phyloP scores from a whole-genome alignment of 2,888 invertebrate species.

The Clistopyga incitator region DNA sequence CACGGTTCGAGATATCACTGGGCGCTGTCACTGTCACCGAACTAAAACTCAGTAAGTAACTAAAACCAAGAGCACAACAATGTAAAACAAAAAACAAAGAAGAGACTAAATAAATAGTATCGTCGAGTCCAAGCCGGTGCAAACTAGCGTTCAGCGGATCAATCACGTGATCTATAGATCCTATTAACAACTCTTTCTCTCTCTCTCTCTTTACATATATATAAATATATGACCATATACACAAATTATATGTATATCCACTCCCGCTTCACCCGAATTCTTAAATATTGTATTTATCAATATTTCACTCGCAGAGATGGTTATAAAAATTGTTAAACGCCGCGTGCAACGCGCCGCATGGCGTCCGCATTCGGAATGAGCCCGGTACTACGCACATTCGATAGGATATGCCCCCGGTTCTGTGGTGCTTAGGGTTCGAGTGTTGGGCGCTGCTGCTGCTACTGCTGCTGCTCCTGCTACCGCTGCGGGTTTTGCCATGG shows the following conservation, averaged over 20 bases:
- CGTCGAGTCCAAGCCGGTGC: constrained; percentile 28
- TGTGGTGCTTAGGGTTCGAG: constrained; percentile 68
- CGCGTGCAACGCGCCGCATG: constrained; percentile 82
- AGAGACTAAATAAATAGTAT: background rate
- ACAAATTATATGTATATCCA: constrained; percentile 33
- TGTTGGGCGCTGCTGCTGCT: constrained; percentile 32
- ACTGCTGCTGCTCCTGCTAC: constrained; percentile 26
- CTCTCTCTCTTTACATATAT: background rate
- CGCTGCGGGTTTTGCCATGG: constrained; percentile 60
- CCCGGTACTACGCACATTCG: constrained; percentile 76
- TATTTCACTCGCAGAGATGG: constrained; percentile 4
- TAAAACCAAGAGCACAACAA: background rate
- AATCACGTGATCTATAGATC: constrained; percentile 28
- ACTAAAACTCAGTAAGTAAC: constrained; percentile 21
- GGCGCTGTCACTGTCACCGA: constrained; percentile 22
- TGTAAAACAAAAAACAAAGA: background rate
- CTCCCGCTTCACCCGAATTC: constrained; percentile 3
- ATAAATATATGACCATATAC: background rate
- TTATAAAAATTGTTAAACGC: constrained; percentile 65
- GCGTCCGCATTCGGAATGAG: constrained; percentile 80
- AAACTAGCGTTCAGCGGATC: constrained; percentile 26
- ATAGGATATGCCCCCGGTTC: constrained; percentile 75
- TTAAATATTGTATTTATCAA: background rate
- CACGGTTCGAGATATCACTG: constrained; percentile 7
- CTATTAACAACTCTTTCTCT: constrained; percentile 1